Evolutionary conservation across 2,888 invertebrate genomes (phyloP), one percentile per base, ranked within the genome.

Genomic region (Mechanitis messenoides): DNA sequence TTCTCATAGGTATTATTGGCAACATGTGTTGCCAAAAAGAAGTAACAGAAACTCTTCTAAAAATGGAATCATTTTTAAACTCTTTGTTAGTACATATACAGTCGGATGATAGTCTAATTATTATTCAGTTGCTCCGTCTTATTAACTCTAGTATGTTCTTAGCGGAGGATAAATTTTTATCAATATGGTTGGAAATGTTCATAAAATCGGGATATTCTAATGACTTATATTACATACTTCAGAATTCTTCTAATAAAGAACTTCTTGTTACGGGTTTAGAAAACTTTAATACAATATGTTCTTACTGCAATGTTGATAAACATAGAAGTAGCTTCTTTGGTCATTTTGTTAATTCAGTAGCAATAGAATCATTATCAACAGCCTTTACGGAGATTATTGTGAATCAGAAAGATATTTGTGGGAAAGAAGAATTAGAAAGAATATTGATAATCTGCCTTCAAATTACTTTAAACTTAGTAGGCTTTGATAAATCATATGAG

Each of bases 1-100:
- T 97, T 69, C 86, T 96, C 46, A 86, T 97, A 20, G 97, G 97
- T 5, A 95, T 96, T 60, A 88, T 96, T 63, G 95, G 94, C 1
- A 97, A 97, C 80, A 93, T 97, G 92, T 94, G 94, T 66, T 94
- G 94, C 72, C 91, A 93, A 63, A 87, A 91, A 62, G 90, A 91
- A 64, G 91, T 93, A 2, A 91, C 94, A 28, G 81, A 88, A 58
- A 84, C 85, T 33, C 83, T 94, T 12, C 87, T 93, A 38, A 81
- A 87, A 31, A 91, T 92, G 71, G 85, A 92, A 12, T 87, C 91
- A 38, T 86, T 94, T 38, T 79, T 94, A 65, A 81, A 85, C 55
- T 81, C 91, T 58, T 78, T 94, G 56, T 80, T 94, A 9, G 87
- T 90, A 65, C 85, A 92, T 71, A 81, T 93, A 58, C 84, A 91